Base-by-base conservation (phyloP, 2,797 vertebrate genomes). In the Pseudochirops corinnae region DNA sequence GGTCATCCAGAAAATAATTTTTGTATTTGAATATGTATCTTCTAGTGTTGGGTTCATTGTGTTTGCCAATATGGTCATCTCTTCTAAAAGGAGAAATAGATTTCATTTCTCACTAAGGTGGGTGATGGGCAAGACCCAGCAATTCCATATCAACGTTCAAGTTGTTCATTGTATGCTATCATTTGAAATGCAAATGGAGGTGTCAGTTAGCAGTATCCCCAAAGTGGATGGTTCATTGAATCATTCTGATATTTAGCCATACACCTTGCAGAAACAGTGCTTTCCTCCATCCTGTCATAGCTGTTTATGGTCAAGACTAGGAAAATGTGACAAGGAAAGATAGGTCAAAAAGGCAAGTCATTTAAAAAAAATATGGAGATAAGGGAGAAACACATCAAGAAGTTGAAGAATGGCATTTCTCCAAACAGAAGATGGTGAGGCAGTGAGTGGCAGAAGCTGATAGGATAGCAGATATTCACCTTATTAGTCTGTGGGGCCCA, bases 401-500 rank as follows among this genome's bases (percentile, higher is more conserved):
- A 67, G 13, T 6, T 16, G 33, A 11, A 62, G 31, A 62, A 62
- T n/a, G 14, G 62, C 5, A 67, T 67, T n/a, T 67, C 33, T n/a
- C 33, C 16, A 67, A n/a, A n/a, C 33, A 67, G 62, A 67, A 67
- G 33, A 67, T 18, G 6, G 4, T 67, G 31, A 67, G 16, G 62
- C 33, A 16, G 31, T 67, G 33, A 67, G 33, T 67, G 33, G n/a
- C 67, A 74, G n/a, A 39, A 39, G 16, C 7, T 39, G 5, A 39
- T 39, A 6, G 67, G 16, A 39, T 10, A 55, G 4, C 74, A 46
- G 46, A 52, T 21, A 93, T 21, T 33, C 14, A 16, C 1, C 10
- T 93, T n/a, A n/a, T 95, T 92, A 31, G 55, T 58, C 74, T 95
- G 50, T 55, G 58, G 56, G 31, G 39, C 26, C 50, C 1, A 93